Percentiles rank a stretch among this genome's conserved stretches.
Conservation (phyloP, 2,113 vertebrate species). For the Lamprologus callipterus region DNA sequence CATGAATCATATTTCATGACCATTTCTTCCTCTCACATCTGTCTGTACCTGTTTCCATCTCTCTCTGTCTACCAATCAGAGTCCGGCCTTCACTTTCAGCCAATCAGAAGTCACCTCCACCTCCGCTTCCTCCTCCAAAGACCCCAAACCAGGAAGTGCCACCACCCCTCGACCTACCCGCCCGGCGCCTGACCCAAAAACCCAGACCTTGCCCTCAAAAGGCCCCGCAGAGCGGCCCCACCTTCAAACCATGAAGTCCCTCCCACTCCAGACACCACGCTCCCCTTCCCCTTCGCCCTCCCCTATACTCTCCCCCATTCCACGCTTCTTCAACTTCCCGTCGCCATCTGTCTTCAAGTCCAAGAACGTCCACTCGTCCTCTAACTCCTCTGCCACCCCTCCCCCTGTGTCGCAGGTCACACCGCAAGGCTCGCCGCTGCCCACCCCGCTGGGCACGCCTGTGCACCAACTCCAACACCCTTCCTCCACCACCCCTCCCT, state of each 20-base stretch:
- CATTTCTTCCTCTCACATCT: slow-evolving; percentile 61
- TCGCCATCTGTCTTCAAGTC: slow-evolving; percentile 78
- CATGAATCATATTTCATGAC: slow-evolving; percentile 66
- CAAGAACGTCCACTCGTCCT: slow-evolving; percentile 61
- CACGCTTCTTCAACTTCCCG: slow-evolving; percentile 79
- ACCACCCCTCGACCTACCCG: slow-evolving; percentile 65
- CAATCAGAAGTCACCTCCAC: slow-evolving; percentile 72
- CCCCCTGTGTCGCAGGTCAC: slow-evolving; percentile 80
- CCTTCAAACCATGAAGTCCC: slow-evolving; percentile 80
- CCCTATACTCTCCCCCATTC: slow-evolving; percentile 72
- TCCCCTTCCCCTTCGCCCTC: slow-evolving; percentile 72
- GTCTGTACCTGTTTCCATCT: slow-evolving; percentile 44
- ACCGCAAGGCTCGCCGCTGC: slow-evolving; percentile 79
- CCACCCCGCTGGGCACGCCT: slow-evolving; percentile 79
- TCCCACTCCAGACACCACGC: slow-evolving; percentile 73
- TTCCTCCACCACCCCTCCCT: slow-evolving; percentile 73
- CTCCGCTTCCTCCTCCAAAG: slow-evolving; percentile 65
- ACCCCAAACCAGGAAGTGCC: slow-evolving; percentile 66
- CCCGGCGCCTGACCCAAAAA: slow-evolving; percentile 77
- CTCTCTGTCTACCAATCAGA: slow-evolving; percentile 71
- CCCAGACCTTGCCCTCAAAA: slow-evolving; percentile 86
- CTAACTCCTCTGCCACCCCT: slow-evolving; percentile 69
- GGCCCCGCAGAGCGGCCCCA: slow-evolving; percentile 72
- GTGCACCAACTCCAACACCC: slow-evolving; percentile 76
- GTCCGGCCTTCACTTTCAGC: slow-evolving; percentile 88